phyloP scores from a whole-genome alignment of 92 coral and sea anemone species.

The Plumapathes pennacea region DNA sequence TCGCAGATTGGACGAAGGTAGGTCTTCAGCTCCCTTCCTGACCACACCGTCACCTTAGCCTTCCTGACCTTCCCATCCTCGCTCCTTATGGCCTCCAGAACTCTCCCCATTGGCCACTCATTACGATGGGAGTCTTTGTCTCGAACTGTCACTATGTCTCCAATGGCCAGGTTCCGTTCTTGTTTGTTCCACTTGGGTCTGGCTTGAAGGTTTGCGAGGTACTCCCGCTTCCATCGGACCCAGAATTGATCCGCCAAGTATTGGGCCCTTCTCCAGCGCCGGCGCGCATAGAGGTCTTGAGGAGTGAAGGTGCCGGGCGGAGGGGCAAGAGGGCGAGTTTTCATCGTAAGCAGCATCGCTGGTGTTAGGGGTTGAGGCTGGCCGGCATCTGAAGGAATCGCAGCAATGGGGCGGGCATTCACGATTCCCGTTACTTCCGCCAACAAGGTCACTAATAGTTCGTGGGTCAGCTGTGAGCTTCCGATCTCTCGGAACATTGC shows the following conservation, averaged over 20 bases:
- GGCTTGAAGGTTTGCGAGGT: neutral
- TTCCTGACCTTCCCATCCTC: conserved; percentile 19
- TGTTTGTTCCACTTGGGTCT: neutral
- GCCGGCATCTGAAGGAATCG: conserved; percentile 3
- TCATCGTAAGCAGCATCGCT: conserved; percentile 11
- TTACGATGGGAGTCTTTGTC: neutral
- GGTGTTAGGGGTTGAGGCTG: conserved; percentile 17
- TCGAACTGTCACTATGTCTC: neutral
- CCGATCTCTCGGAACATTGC: conserved; percentile 2
- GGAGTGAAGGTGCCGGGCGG: conserved; percentile 3
- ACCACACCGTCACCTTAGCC: conserved; percentile 9
- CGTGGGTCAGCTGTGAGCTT: conserved; percentile 10
- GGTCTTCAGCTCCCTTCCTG: conserved; percentile 14
- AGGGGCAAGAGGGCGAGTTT: conserved; percentile 10
- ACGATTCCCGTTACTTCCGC: conserved; percentile 8
- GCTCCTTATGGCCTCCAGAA: conserved; percentile 18
- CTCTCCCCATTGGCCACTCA: conserved; percentile 18
- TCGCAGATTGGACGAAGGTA: conserved; percentile 15
- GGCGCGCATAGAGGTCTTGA: conserved; percentile 12
- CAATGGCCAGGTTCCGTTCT: neutral
- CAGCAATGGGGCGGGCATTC: conserved; percentile 4
- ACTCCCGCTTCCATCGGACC: neutral
- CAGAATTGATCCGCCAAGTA: conserved; percentile 4
- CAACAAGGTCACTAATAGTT: neutral
- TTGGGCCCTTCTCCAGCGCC: conserved; percentile 1